phyloP scores from a whole-genome alignment of 2,888 invertebrate genomes.

The Ectemnius continuus region DNA sequence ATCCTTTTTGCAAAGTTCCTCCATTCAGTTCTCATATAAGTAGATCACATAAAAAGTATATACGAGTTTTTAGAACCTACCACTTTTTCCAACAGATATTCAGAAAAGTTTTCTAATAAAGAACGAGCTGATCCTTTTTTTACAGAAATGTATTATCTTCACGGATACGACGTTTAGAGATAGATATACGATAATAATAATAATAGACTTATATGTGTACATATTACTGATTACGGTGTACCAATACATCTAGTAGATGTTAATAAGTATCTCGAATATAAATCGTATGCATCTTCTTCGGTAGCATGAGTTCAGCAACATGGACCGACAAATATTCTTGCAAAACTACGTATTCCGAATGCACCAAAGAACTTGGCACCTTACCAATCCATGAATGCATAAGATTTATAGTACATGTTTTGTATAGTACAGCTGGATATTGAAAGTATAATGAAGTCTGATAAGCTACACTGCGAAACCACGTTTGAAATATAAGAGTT shows the following conservation, averaged over 20 bases:
- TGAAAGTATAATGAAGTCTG: no score
- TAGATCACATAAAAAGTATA: no score
- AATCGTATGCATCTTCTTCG: neutral
- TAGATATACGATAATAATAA: conserved; percentile 31
- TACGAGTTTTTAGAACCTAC: no score
- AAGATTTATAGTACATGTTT: conserved; percentile 14
- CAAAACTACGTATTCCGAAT: conserved; percentile 2
- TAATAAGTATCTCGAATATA: conserved; percentile 13
- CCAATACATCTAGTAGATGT: conserved; percentile 55
- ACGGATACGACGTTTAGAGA: conserved; percentile 29
- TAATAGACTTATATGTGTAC: conserved; percentile 38
- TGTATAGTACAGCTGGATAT: neutral
- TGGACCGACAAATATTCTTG: neutral
- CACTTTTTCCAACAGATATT: no score
- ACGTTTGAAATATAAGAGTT: neutral
- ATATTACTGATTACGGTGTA: conserved; percentile 50
- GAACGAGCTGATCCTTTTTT: no score
- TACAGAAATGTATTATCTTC: neutral
- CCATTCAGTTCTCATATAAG: neutral
- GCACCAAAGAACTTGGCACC: conserved; percentile 12
- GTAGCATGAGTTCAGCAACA: conserved; percentile 28
- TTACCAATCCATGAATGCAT: conserved; percentile 14
- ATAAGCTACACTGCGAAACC: no score
- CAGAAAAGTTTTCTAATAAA: no score
- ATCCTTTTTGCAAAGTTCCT: neutral